Evolutionary conservation across 2,888 invertebrate genomes (phyloP).

Genomic region (Meandrusa payeni): DNA sequence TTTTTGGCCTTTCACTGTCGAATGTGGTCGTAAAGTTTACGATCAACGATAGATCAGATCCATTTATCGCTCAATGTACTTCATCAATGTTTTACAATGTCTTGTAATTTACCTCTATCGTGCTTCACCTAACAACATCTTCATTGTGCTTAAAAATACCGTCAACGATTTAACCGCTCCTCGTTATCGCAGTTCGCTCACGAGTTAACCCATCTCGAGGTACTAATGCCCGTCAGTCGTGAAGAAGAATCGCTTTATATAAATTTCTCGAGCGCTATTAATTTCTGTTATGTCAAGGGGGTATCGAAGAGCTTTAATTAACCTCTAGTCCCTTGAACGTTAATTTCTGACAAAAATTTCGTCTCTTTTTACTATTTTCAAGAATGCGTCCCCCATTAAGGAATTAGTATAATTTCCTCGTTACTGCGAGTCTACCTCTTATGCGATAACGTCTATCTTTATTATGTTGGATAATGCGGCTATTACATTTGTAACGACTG

Average conservation of each 20-base stretch:
- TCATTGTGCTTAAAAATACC: slow-evolving; percentile 9
- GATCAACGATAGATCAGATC: too few species aligned
- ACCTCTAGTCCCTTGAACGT: slow-evolving; percentile 42
- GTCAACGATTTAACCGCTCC: background rate
- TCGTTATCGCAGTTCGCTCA: slow-evolving; percentile 18
- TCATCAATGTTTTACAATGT: background rate
- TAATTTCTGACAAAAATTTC: slow-evolving; percentile 30
- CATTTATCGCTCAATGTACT: background rate
- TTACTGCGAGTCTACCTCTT: slow-evolving; percentile 17
- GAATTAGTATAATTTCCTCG: slow-evolving; percentile 27
- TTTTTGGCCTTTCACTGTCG: too few species aligned
- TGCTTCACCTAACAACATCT: slow-evolving; percentile 2
- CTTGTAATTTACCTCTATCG: background rate
- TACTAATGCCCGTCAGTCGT: slow-evolving; percentile 57
- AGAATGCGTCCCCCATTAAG: slow-evolving; percentile 23
- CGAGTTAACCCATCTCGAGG: slow-evolving; percentile 30
- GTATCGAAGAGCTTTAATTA: slow-evolving; percentile 62
- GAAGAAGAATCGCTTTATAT: slow-evolving; percentile 70
- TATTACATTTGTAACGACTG: slow-evolving; percentile 17
- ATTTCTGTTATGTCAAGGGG: slow-evolving; percentile 61
- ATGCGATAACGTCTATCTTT: slow-evolving; percentile 15
- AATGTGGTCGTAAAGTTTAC: too few species aligned
- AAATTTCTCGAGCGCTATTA: slow-evolving; percentile 68
- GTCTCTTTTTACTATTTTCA: slow-evolving; percentile 27
- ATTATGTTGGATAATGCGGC: slow-evolving; percentile 9